phyloP scores from a whole-genome alignment of 2,888 invertebrate species.

The Erynnis tages region DNA sequence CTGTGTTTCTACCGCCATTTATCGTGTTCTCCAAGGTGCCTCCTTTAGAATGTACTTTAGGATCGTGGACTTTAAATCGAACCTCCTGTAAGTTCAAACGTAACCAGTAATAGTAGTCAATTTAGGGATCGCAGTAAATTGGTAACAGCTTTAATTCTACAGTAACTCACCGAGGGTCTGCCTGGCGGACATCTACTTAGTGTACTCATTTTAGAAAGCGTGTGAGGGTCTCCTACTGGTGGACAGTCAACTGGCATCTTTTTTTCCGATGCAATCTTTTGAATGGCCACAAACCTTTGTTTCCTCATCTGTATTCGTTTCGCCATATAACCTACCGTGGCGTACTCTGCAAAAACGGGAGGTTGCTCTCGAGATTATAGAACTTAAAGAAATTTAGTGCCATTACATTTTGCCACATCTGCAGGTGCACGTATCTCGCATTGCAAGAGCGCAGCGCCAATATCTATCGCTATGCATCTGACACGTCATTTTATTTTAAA shows the following conservation, averaged over 20 bases:
- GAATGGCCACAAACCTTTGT: conserved; percentile 93
- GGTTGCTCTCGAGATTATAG: conserved; percentile 36
- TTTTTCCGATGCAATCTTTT: conserved; percentile 96
- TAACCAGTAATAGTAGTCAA: neutral
- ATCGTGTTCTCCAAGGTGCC: conserved; percentile 95
- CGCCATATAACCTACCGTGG: conserved; percentile 98
- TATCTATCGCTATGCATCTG: conserved; percentile 35
- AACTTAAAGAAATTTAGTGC: neutral
- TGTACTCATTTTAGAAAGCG: conserved; percentile 88
- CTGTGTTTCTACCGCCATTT: conserved; percentile 87
- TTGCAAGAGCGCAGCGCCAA: neutral
- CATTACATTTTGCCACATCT: neutral
- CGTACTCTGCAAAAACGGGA: conserved; percentile 90
- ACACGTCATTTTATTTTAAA: neutral
- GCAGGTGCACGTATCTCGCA: conserved; percentile 10
- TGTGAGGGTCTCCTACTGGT: conserved; percentile 85
- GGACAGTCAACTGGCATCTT: conserved; percentile 91
- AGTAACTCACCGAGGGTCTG: conserved; percentile 72
- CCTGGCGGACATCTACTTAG: conserved; percentile 83
- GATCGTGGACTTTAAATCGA: conserved; percentile 96
- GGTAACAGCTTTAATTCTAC: too few species aligned
- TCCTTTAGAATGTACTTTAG: conserved; percentile 95
- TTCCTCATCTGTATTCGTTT: conserved; percentile 98
- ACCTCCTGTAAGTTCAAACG: conserved; percentile 87
- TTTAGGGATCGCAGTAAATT: too few species aligned